Evolutionary conservation across 2,797 vertebrate species (phyloP), one percentile per base, ranked within the genome.

Genomic region (Sciaenops ocellatus): DNA sequence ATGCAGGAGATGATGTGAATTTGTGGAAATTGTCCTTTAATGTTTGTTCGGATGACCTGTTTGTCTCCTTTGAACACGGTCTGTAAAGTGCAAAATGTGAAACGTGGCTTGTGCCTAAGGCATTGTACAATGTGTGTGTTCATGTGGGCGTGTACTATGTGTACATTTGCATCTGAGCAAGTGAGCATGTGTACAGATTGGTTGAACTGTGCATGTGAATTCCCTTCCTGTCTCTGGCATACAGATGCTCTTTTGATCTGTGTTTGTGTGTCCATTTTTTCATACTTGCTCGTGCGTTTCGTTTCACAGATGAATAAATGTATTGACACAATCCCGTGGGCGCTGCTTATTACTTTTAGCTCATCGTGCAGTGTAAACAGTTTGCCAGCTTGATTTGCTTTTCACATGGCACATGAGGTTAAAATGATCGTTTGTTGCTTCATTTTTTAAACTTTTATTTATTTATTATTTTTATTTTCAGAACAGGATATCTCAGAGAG

Each of bases 301-400:
- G 59, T 83, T 83, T 82, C 68, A 73, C 20, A 77, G 48, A 88
- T 92, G 76, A 88, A 89, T 81, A 85, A 78, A 87, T 89, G 80
- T 83, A 88, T 86, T 76, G 85, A 69, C 76, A 44, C 51, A 68
- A 63, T 85, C 88, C 77, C 63, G 26, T 17, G 67, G 83, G 82
- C 2, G 17, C 61, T 22, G 52, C 78, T 79, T 85, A 85, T 90
- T 88, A 82, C 82, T 79, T 88, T 63, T 80, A 84, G 65, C 83
- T 90, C 80, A 77, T 87, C 82, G 79, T 78, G 76, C 74, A 74
- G 71, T 66, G 73, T 89, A 86, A 90, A 90, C 76, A 82, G 30
- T 80, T 82, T 83, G 82, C 83, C 78, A 70, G 78, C 64, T 78
- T 86, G 78, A 90, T 84, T 84, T 38, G 65, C 34, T 76, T 83